A percentile compares a stretch with the other conserved stretches of the same genome.
Evolutionary conservation across 2,888 invertebrate species (phyloP).

Genomic region (Heliconius aoede): DNA sequence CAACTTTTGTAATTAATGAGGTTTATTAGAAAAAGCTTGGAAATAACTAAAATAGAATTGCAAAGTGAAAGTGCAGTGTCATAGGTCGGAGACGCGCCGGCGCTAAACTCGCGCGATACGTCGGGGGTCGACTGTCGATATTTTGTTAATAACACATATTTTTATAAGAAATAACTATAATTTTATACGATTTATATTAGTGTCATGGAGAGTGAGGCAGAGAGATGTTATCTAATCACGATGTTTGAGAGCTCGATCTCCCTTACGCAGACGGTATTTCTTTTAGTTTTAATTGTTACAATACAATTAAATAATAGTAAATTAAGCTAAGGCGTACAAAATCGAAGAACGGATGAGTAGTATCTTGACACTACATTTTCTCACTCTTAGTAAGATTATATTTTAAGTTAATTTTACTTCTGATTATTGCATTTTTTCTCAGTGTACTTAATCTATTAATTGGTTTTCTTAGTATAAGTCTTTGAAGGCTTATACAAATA

Average conservation of each 20-base stretch:
- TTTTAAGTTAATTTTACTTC: too few species aligned
- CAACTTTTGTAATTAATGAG: slow-evolving; percentile 10
- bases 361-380: too few species aligned
- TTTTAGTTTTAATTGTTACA: too few species aligned
- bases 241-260: too few species aligned
- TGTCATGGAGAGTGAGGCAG: too few species aligned
- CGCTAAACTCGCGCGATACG: slow-evolving; percentile 11
- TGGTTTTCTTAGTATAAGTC: too few species aligned
- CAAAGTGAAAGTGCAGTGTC: slow-evolving; percentile 45
- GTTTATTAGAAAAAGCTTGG: slow-evolving; percentile 21
- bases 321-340: too few species aligned
- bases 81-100: slow-evolving; percentile 37
- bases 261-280: too few species aligned
- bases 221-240: too few species aligned
- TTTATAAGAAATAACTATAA: not conserved
- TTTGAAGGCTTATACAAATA: not conserved
- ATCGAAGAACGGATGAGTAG: too few species aligned
- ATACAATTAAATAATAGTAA: too few species aligned
- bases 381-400: too few species aligned
- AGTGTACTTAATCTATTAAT: not conserved
- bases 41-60: slow-evolving; percentile 4
- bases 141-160: not conserved
- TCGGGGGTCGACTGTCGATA: slow-evolving; percentile 24
- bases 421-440: not conserved
- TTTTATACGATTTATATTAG: not conserved